phyloP scores from a whole-genome alignment of 2,113 vertebrate genomes.

The Ranitomeya imitator region DNA sequence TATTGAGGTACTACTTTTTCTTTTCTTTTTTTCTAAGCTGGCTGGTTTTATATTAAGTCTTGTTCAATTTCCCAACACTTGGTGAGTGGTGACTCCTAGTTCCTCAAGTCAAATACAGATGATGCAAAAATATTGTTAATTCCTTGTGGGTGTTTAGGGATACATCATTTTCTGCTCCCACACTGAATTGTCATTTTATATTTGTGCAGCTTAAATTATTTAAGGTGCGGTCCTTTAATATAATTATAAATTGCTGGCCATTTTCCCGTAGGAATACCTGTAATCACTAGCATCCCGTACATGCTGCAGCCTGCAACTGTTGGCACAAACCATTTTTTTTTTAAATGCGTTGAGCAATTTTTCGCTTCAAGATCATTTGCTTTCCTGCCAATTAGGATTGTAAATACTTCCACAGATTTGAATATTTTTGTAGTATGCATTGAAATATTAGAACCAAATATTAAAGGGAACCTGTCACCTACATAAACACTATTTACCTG shows the following conservation, averaged over 20 bases:
- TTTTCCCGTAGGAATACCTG: conserved; percentile 34
- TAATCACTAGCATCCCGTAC: conserved; percentile 9
- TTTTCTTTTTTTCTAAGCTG: not conserved
- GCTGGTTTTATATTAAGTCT: not conserved
- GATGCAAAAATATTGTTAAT: not conserved
- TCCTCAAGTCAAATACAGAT: not conserved
- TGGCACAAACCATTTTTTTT: not conserved
- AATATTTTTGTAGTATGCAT: not conserved
- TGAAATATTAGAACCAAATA: no score
- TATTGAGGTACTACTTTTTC: no score
- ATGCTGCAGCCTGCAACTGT: conserved; percentile 9
- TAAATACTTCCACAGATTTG: no score
- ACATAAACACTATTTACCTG: no score
- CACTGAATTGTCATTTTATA: conserved; percentile 13
- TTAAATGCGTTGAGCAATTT: not conserved
- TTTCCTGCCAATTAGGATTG: not conserved
- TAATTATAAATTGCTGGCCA: not conserved
- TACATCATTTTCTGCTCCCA: not conserved
- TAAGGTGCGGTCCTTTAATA: not conserved
- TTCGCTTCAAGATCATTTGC: not conserved
- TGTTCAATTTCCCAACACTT: conserved; percentile 2
- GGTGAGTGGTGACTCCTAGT: not conserved
- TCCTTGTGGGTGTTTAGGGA: conserved; percentile 11
- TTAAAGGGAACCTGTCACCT: no score
- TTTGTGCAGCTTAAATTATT: conserved; percentile 15